A percentile compares a stretch with the other conserved stretches of the same genome.
Conservation (phyloP, 2,797 vertebrate genomes). For the Kryptopterus vitreolus region DNA sequence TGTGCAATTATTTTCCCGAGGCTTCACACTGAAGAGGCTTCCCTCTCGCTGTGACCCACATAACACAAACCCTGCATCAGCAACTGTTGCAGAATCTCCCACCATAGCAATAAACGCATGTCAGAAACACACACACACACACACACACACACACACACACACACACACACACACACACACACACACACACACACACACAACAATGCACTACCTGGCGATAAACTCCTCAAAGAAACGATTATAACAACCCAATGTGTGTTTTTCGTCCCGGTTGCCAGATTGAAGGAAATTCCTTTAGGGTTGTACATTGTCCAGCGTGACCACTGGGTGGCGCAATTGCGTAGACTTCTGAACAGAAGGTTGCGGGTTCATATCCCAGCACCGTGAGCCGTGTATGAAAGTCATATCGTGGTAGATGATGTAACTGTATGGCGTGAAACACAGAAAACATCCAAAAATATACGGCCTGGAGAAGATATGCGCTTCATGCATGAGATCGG, state of each 20-base stretch:
- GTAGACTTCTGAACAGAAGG: too few species aligned
- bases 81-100: not conserved
- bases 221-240: not conserved
- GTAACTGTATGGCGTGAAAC: too few species aligned
- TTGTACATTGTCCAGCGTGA: too few species aligned
- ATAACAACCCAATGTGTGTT: not conserved
- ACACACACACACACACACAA: not conserved
- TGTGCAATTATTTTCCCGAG: not conserved
- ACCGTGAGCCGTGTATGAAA: too few species aligned
- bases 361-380: too few species aligned
- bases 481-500: not conserved
- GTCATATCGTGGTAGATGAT: too few species aligned
- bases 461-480: too few species aligned
- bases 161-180: not conserved
- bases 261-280: not conserved
- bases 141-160: not conserved
- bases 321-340: too few species aligned
- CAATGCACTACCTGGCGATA: not conserved
- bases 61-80: not conserved
- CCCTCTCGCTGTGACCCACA: conserved; percentile 7
- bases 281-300: too few species aligned
- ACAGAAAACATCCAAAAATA: too few species aligned
- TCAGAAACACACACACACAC: conserved; percentile 11
- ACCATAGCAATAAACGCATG: conserved; percentile 6
- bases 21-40: not conserved